Base-by-base conservation (phyloP, 2,113 vertebrate genomes). In the Pollachius pollachius region DNA sequence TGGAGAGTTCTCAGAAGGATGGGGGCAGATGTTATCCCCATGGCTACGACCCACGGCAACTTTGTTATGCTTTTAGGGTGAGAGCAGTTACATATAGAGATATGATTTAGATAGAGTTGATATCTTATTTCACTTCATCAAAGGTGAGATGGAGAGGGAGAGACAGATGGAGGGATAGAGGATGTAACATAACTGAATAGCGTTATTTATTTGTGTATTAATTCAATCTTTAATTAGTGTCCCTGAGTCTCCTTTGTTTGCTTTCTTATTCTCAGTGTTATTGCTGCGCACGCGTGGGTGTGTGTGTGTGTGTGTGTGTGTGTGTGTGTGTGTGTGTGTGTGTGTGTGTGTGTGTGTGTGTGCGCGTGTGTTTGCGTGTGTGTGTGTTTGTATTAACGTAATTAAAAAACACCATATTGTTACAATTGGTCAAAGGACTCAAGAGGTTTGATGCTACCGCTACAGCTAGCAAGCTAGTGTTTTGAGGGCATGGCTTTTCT, bases 141-240 rank as follows among this genome's bases (percentile, higher is more conserved):
- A 56, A 77, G 71, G 37, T 23, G 41, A 69, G 72, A 68, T 74
- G 27, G 64, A 34, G 73, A 83, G 66, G 82, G 54, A 11, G n/a
- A 41, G 23, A 48, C 9, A 12, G 41, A 8, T 13, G 11, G 12
- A 48, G 41, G 41, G 41, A 48, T 9, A 48, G 41, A 48, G 41
- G 41, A 48, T 9, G 11, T 9, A 48, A 13, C 41, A 48, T 13
- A 48, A 13, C 11, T 48, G 41, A 48, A 48, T 9, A 48, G 41
- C 11, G 41, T 48, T 48, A 13, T 48, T 9, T 48, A 13, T 48
- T 23, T 65, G 8, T 56, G 54, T 81, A 69, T 68, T 57, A 62
- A 79, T 77, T 21, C 63, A n/a, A 23, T 70, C 48, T 67, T 73
- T 79, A 71, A 75, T 64, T 37, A 81, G 66, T 62, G 5, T 58